Conservation (phyloP, 2,888 invertebrate genomes). For the Aporophyla lueneburgensis region DNA sequence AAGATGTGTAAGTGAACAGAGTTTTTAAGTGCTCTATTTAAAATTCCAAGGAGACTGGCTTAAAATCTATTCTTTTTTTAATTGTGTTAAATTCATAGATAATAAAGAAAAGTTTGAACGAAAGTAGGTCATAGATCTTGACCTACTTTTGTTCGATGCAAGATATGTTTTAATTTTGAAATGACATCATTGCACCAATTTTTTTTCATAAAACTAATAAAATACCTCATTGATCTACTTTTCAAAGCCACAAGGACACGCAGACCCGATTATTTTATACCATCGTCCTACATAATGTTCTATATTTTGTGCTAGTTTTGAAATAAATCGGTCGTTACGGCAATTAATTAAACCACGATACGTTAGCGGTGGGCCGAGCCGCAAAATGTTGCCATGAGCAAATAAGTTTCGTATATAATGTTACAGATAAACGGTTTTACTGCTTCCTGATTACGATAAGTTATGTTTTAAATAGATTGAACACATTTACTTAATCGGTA, state of each 20-base stretch:
- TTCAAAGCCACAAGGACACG: conserved; percentile 54
- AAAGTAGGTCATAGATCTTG: background rate
- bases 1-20: background rate
- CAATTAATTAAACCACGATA: conserved; percentile 64
- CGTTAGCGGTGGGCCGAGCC: conserved; percentile 46
- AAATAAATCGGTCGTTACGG: conserved; percentile 59
- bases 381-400: conserved; percentile 62
- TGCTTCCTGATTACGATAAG: conserved; percentile 56
- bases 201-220: conserved; percentile 41
- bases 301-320: conserved; percentile 57
- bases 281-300: conserved; percentile 58
- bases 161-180: conserved; percentile 38
- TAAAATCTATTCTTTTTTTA: background rate
- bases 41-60: background rate
- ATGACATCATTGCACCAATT: conserved; percentile 49
- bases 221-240: conserved; percentile 48
- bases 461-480: conserved; percentile 50
- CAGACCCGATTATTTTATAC: conserved; percentile 60
- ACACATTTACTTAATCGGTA: conserved; percentile 42
- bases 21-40: background rate
- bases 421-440: conserved; percentile 54
- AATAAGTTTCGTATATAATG: conserved; percentile 60
- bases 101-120: background rate
- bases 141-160: too few relatives aligned
- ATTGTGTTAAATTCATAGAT: background rate